Evolutionary conservation across 2,888 invertebrate genomes (phyloP).

Genomic region (Mactromeris polynyma): DNA sequence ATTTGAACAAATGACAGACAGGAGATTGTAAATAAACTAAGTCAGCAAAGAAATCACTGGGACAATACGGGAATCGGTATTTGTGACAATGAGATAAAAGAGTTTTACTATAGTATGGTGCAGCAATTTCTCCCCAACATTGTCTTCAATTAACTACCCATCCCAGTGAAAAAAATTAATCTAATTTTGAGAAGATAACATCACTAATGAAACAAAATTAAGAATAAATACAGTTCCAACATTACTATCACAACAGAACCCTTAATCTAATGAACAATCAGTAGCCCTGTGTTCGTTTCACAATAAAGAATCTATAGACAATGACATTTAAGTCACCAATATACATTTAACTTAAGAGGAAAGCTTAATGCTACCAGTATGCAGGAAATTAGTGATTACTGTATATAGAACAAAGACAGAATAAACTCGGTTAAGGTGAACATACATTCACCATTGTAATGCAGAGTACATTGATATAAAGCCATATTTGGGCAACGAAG

Average conservation of each 20-base stretch:
- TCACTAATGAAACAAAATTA: background rate
- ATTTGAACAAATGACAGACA: no score
- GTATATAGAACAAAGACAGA: background rate
- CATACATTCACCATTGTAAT: background rate
- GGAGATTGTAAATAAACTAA: no score
- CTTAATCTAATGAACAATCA: background rate
- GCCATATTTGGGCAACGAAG: background rate
- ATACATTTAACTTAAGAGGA: background rate
- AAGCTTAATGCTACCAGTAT: conserved; percentile 1
- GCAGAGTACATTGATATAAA: background rate
- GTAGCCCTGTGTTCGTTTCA: background rate
- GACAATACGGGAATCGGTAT: no score
- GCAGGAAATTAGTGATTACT: background rate
- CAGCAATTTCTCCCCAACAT: background rate
- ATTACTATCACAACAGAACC: background rate
- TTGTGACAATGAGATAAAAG: no score
- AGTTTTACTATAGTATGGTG: no score
- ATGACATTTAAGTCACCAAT: background rate
- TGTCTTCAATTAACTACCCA: background rate
- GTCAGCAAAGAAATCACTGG: no score
- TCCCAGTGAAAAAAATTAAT: background rate
- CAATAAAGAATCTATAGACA: background rate
- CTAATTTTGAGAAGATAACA: background rate
- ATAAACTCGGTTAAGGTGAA: background rate
- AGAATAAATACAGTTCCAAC: background rate